Evolutionary conservation across 2,888 invertebrate species (phyloP).

Genomic region (Sisyra nigra): DNA sequence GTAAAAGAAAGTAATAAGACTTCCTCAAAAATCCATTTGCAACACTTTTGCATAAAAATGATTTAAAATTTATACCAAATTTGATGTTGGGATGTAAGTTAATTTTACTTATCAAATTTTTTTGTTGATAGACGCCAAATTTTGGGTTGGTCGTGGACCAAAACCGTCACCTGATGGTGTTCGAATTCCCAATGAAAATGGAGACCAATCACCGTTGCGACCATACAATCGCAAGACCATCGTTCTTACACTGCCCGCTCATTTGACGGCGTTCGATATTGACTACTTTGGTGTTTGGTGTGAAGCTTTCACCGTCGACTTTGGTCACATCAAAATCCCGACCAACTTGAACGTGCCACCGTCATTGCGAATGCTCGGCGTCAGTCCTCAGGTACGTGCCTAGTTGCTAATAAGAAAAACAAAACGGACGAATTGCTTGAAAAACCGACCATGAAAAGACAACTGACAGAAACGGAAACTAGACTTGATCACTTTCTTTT

Average conservation of each 20-base stretch:
- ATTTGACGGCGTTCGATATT: constrained; percentile 80
- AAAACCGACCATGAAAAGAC: background rate
- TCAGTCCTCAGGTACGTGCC: constrained; percentile 75
- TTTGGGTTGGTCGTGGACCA: constrained; percentile 78
- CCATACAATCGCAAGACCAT: constrained; percentile 76
- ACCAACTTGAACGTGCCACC: constrained; percentile 69
- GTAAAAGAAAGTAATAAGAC: too few species aligned
- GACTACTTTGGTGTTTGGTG: constrained; percentile 91
- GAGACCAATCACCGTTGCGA: constrained; percentile 60
- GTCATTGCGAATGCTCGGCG: constrained; percentile 82
- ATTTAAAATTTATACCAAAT: background rate
- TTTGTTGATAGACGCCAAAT: constrained; percentile 63
- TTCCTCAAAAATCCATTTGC: too few species aligned
- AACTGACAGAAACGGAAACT: constrained; percentile 6
- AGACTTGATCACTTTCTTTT: background rate
- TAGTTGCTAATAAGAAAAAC: background rate
- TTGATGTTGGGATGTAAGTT: too few species aligned
- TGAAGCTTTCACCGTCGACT: constrained; percentile 83
- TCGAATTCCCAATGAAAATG: constrained; percentile 82
- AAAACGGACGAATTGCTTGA: background rate
- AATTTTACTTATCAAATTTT: too few species aligned
- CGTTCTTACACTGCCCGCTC: constrained; percentile 75
- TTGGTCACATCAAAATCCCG: constrained; percentile 72
- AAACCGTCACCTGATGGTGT: constrained; percentile 71
- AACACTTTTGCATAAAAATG: too few species aligned